Evolutionary conservation across 2,797 vertebrate genomes (phyloP).

Genomic region (Melanotaenia maccullochi): DNA sequence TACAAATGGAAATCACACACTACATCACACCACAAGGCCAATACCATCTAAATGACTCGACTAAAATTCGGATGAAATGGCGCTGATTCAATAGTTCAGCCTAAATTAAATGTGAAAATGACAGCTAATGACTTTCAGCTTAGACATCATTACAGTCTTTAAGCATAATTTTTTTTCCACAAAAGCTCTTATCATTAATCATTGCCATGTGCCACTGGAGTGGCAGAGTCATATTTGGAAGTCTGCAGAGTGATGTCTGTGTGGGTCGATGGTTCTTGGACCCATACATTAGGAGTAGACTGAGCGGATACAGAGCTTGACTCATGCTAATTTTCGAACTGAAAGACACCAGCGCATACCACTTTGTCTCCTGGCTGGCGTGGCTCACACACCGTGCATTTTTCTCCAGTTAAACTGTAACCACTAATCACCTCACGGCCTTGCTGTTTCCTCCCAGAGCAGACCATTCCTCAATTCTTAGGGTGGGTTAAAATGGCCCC

Average conservation of each 20-base stretch:
- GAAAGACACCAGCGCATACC: constrained; percentile 66
- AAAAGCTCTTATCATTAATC: constrained; percentile 54
- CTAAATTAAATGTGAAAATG: constrained; percentile 26
- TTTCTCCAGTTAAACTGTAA: constrained; percentile 87
- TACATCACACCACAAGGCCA: neutral
- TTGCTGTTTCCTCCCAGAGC: constrained; percentile 79
- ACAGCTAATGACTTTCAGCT: constrained; percentile 23
- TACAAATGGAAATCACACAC: neutral
- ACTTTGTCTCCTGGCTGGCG: constrained; percentile 66
- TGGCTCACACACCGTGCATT: constrained; percentile 79
- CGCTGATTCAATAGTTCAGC: constrained; percentile 28
- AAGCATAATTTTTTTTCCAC: constrained; percentile 6
- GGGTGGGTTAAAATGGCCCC: constrained; percentile 61
- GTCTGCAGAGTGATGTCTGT: constrained; percentile 38
- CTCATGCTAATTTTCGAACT: constrained; percentile 57
- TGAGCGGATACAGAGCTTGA: constrained; percentile 63
- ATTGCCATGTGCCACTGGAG: constrained; percentile 55
- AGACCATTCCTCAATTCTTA: constrained; percentile 68
- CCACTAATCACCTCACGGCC: constrained; percentile 84
- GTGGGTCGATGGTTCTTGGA: constrained; percentile 33
- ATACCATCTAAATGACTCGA: constrained; percentile 10
- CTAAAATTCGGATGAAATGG: constrained; percentile 18
- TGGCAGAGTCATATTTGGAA: constrained; percentile 49
- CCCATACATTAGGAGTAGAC: constrained; percentile 45
- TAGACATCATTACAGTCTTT: constrained; percentile 14